Evolutionary conservation across 1,140 invertebrate species (phyloP).

Genomic region (Tetranychus cinnabarinus): DNA sequence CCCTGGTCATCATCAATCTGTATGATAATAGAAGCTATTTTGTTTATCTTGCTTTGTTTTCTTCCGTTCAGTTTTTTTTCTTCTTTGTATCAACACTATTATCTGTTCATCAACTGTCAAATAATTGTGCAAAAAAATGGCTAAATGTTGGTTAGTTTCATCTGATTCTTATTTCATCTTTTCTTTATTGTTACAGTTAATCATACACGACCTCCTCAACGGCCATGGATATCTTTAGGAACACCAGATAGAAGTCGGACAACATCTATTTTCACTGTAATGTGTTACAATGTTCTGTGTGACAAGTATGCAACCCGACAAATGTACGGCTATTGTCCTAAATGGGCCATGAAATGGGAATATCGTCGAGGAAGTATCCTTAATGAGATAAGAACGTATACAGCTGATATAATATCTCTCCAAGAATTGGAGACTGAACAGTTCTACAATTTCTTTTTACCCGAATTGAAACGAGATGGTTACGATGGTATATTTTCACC

Average conservation of each 20-base stretch:
- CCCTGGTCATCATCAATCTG: neutral
- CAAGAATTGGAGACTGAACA: constrained; percentile 98
- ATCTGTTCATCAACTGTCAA: too few relatives aligned
- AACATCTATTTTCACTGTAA: constrained; percentile 52
- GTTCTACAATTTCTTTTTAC: constrained; percentile 88
- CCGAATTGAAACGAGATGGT: constrained; percentile 66
- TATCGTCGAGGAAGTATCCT: constrained; percentile 95
- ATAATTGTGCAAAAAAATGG: too few relatives aligned
- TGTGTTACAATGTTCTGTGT: constrained; percentile 99
- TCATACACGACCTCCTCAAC: constrained; percentile 56
- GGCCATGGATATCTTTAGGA: constrained; percentile 75
- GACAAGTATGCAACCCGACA: constrained; percentile 87
- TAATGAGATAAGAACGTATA: constrained; percentile 80
- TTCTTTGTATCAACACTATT: neutral
- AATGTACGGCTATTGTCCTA: constrained; percentile 35
- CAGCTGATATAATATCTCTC: constrained; percentile 92
- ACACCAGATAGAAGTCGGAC: constrained; percentile 59
- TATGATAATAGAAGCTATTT: neutral
- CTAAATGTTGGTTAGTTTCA: neutral
- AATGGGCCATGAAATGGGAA: constrained; percentile 79
- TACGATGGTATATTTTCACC: constrained; percentile 98
- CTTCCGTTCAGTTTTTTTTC: neutral
- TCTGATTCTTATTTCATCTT: neutral
- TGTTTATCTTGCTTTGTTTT: neutral
- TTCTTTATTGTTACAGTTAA: constrained; percentile 47